phyloP scores from a whole-genome alignment of 2,888 invertebrate genomes.

The Aromia moschata region DNA sequence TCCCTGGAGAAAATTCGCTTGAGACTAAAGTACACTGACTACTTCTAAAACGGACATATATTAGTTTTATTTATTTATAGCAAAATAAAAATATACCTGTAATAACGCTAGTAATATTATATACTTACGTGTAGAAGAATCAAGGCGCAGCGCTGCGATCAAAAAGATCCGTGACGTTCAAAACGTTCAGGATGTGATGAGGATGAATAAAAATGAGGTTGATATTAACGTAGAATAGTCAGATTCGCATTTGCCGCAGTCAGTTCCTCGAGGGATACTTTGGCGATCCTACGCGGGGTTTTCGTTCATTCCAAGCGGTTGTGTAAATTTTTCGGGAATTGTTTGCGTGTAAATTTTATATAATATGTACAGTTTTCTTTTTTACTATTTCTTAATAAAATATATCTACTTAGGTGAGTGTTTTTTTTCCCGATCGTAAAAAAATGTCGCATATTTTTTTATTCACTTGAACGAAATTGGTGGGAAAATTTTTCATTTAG shows the following conservation, averaged over 20 bases:
- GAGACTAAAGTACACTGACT: conserved; percentile 13
- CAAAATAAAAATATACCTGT: not conserved
- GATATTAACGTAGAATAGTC: conserved; percentile 4
- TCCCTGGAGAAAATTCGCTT: conserved; percentile 13
- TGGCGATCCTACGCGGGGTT: not conserved
- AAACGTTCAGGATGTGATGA: conserved; percentile 4
- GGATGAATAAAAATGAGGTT: conserved; percentile 13
- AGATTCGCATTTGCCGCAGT: not conserved
- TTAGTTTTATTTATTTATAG: conserved; percentile 20
- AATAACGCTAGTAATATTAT: conserved; percentile 12
- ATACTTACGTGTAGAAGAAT: not conserved
- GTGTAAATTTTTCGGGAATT: conserved; percentile 29
- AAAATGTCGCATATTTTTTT: no score
- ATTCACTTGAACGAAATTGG: no score
- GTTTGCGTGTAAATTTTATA: conserved; percentile 34
- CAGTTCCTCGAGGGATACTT: conserved; percentile 3
- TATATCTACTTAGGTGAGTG: conserved; percentile 20
- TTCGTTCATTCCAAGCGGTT: conserved; percentile 38
- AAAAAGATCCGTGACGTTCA: not conserved
- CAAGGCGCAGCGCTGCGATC: not conserved
- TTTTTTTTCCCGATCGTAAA: no score
- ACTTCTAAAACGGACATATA: conserved; percentile 7
- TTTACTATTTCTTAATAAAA: conserved; percentile 37
- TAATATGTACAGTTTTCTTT: conserved; percentile 39
- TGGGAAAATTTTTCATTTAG: no score